Evolutionary conservation across 2,888 invertebrate genomes (phyloP).

Genomic region (Phengaris arion): DNA sequence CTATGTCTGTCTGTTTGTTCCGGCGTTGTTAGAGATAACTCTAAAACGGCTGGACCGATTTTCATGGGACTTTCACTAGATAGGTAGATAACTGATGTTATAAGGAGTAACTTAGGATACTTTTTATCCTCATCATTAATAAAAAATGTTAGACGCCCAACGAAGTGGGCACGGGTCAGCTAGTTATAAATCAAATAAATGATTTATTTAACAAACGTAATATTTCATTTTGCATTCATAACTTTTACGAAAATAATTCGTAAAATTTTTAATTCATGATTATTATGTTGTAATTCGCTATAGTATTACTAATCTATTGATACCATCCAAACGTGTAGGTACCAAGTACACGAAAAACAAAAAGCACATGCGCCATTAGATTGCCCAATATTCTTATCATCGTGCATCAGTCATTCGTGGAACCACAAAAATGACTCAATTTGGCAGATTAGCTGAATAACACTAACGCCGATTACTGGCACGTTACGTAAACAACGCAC

Average conservation of each 20-base stretch:
- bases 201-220: neutral
- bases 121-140: too few relatives aligned
- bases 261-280: neutral
- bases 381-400: slow-evolving; percentile 40
- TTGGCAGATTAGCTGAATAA: slow-evolving; percentile 68
- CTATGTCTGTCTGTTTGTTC: too few relatives aligned
- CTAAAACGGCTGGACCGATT: too few relatives aligned
- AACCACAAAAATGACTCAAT: slow-evolving; percentile 72
- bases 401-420: slow-evolving; percentile 45
- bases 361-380: slow-evolving; percentile 50
- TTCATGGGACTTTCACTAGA: too few relatives aligned
- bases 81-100: too few relatives aligned
- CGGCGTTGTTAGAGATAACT: too few relatives aligned
- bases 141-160: too few relatives aligned
- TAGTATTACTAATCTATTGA: too few relatives aligned
- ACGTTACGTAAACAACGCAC: slow-evolving; percentile 75
- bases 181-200: too few relatives aligned
- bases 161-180: too few relatives aligned
- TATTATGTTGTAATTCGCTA: neutral
- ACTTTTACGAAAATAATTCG: neutral
- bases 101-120: too few relatives aligned
- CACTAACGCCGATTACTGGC: slow-evolving; percentile 61
- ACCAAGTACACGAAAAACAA: slow-evolving; percentile 30
- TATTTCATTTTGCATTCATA: neutral
- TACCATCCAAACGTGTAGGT: too few relatives aligned